Evolutionary conservation across 2,888 invertebrate genomes (phyloP), one percentile per base, ranked within the genome.

Genomic region (Euclidia mi): DNA sequence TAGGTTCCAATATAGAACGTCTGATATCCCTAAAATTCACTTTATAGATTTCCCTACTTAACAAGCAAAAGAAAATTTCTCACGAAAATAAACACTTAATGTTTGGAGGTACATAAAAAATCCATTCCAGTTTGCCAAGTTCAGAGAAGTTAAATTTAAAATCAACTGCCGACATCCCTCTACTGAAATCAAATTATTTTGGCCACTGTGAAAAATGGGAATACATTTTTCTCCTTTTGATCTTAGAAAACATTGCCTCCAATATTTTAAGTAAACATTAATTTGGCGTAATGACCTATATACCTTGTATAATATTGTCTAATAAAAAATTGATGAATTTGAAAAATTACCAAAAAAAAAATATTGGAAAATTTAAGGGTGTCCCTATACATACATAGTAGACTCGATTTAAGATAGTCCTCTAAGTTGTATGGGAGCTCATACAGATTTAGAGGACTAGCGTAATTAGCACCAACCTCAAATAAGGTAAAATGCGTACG

Each of bases 181-280:
- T 79, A 73, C 76, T 84, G 82, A 89, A 91, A 91, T 91, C 88
- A 90, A 91, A 91, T 92, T 91, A 91, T 89, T 85, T 85, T 85
- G 77, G 85, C 85, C 86, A 85, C 88, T 87, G 82, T 86, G 85
- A 87, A 90, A 90, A 87, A n/a, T n/a, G 87, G 83, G 81, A 85
- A 87, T 89, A 87, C 78, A 85, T 88, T 88, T 88, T 79, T 51
- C 52, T 60, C 75, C 82, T 84, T 90, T 91, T 88, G 89, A 90
- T 90, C 85, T 85, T 66, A 76, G 81, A 78, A 86, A 88, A 86
- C 82, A 87, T 87, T 83, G 77, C 78, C 75, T 70, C 65, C 82
- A 74, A 88, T 84, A 85, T 86, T 89, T 87, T 85, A 73, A 68
- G 80, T 77, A 85, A 85, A 87, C 82, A 85, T 85, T 82, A 85